These are phyloP conservation scores for Ladona fulva DNA, from an alignment of 1,140 invertebrate species.

Conservation along the genomic window DNA sequence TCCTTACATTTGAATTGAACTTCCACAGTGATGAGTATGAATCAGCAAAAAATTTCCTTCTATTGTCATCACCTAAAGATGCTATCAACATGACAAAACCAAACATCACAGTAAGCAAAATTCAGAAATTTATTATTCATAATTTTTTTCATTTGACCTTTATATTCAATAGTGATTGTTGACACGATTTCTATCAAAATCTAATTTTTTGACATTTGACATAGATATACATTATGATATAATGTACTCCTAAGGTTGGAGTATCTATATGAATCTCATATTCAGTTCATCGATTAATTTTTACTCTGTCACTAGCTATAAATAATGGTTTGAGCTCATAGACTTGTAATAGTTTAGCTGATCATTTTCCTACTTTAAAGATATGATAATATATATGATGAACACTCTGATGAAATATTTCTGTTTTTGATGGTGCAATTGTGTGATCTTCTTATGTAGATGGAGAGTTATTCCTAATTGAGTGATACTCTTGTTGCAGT, in stretches of 20 bases:
- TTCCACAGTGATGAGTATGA: neutral
- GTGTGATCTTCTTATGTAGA: too few relatives aligned
- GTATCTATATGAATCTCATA: neutral
- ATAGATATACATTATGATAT: neutral
- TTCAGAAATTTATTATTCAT: neutral
- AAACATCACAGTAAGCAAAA: neutral
- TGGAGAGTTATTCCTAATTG: too few relatives aligned
- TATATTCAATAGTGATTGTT: neutral
- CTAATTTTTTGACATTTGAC: neutral
- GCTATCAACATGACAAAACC: neutral
- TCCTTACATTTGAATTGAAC: neutral
- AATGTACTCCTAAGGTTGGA: neutral
- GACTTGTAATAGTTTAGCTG: too few relatives aligned
- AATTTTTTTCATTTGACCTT: neutral
- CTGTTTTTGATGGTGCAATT: too few relatives aligned
- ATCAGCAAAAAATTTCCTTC: neutral
- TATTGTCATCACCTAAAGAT: neutral
- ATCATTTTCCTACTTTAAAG: too few relatives aligned
- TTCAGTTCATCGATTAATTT: neutral
- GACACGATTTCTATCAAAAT: neutral
- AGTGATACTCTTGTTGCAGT: neutral
- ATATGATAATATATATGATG: too few relatives aligned
- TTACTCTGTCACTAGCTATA: too few relatives aligned
- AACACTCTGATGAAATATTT: too few relatives aligned
- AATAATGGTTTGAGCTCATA: too few relatives aligned